Conservation (phyloP, 37 sponge, comb jelly and placozoan species). For the Theonella swinhoei region DNA sequence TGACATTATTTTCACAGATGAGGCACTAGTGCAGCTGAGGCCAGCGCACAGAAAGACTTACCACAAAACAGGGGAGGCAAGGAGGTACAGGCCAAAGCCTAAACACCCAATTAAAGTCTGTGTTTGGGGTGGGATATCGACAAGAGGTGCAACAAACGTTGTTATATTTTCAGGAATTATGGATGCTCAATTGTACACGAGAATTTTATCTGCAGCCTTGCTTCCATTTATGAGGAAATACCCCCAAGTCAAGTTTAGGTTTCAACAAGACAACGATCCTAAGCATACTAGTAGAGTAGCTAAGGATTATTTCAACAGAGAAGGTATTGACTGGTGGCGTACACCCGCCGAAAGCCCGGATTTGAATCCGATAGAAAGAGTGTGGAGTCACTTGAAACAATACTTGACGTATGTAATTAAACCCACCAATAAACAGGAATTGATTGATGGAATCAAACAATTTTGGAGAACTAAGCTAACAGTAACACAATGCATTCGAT, state of each 20-base stretch:
- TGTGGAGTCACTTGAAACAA: conserved; percentile 30
- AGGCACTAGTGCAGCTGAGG: not conserved
- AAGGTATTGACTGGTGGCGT: conserved; percentile 34
- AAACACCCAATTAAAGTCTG: conserved; percentile 1
- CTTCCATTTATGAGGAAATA: not conserved
- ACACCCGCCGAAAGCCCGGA: conserved; percentile 39
- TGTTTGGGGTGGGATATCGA: conserved; percentile 4
- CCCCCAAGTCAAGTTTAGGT: not conserved
- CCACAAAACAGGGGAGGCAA: not conserved
- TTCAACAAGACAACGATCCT: conserved; percentile 35
- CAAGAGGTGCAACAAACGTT: conserved; percentile 8
- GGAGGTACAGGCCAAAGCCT: not conserved
- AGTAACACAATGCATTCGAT: conserved; percentile 2
- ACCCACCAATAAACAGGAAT: conserved; percentile 17
- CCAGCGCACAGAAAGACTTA: not conserved
- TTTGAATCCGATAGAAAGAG: conserved; percentile 35
- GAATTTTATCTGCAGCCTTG: not conserved
- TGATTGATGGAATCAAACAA: conserved; percentile 20
- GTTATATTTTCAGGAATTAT: conserved; percentile 11
- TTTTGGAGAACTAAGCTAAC: not conserved
- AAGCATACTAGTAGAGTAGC: conserved; percentile 29
- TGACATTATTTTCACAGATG: not conserved
- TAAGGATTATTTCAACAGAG: not conserved
- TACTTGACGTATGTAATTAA: conserved; percentile 3
- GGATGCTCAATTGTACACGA: not conserved